phyloP scores from a whole-genome alignment of 2,797 vertebrate species.

The Meriones psammophilus region DNA sequence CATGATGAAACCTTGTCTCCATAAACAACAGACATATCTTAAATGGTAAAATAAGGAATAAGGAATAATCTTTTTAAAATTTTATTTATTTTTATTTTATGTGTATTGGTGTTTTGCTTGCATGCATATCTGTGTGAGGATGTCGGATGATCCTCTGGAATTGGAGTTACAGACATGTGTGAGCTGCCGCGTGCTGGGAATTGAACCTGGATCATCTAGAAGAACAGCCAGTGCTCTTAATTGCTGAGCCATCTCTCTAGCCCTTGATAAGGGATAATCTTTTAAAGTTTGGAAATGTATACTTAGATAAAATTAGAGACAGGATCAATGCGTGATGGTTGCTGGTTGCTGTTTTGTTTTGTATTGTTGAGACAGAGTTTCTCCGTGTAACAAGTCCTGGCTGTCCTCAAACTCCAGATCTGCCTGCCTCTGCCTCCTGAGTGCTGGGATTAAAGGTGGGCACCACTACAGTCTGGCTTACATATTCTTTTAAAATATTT shows the following conservation, averaged over 20 bases:
- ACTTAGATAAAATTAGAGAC: neutral
- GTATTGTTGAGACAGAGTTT: neutral
- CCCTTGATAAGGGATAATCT: too few relatives aligned
- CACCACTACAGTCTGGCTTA: neutral
- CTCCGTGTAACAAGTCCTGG: neutral
- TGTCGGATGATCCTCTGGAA: too few relatives aligned
- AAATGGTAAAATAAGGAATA: neutral
- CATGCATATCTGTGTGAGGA: too few relatives aligned
- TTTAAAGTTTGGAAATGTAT: too few relatives aligned
- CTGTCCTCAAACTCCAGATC: neutral
- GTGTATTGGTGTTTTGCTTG: too few relatives aligned
- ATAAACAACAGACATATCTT: neutral
- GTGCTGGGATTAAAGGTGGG: neutral
- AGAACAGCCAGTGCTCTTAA: too few relatives aligned
- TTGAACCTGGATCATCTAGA: too few relatives aligned
- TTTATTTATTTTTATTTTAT: too few relatives aligned
- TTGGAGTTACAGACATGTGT: too few relatives aligned
- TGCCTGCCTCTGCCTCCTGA: neutral
- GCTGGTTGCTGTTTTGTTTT: neutral
- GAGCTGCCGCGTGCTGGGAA: too few relatives aligned
- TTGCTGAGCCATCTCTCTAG: too few relatives aligned
- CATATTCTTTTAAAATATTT: neutral
- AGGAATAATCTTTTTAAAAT: too few relatives aligned
- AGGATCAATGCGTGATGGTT: neutral
- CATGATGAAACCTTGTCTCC: neutral